Evolutionary conservation across 2,113 vertebrate species (phyloP).

Genomic region (Gadus chalcogrammus): DNA sequence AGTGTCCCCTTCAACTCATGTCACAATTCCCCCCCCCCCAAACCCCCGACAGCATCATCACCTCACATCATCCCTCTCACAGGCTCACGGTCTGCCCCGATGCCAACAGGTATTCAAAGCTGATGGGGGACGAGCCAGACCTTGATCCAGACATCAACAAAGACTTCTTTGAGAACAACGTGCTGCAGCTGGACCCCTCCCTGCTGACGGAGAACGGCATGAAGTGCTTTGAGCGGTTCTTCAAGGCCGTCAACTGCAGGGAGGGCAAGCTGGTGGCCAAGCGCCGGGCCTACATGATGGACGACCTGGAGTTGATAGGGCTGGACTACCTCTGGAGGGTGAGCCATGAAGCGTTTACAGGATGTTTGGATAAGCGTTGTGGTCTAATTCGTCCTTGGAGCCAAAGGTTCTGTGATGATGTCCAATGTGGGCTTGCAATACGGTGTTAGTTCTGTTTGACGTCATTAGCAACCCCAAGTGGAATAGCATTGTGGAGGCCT

Average conservation of each 20-base stretch:
- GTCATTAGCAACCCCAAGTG: too few species aligned
- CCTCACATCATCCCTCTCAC: background rate
- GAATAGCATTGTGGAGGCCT: too few species aligned
- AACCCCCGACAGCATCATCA: background rate
- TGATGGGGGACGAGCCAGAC: constrained; percentile 99
- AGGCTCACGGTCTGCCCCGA: background rate
- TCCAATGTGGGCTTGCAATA: too few species aligned
- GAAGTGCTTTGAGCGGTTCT: constrained; percentile 99
- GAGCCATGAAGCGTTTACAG: constrained; percentile 44
- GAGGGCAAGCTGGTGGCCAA: constrained; percentile 98
- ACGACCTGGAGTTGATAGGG: constrained; percentile 97
- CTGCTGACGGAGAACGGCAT: constrained; percentile 98
- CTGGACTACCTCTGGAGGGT: constrained; percentile 99
- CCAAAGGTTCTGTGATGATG: too few species aligned
- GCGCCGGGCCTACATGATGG: constrained; percentile 98
- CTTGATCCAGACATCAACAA: constrained; percentile 99
- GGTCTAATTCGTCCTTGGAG: too few species aligned
- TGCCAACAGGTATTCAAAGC: constrained; percentile 83
- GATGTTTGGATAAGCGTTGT: too few species aligned
- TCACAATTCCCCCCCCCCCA: background rate
- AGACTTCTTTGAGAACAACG: constrained; percentile 99
- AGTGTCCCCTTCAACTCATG: background rate
- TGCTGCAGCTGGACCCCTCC: constrained; percentile 97
- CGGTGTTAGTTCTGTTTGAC: too few species aligned
- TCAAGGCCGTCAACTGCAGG: constrained; percentile 99